Conservation (phyloP, 2,888 invertebrate genomes). For the Gasteruption jaculator region DNA sequence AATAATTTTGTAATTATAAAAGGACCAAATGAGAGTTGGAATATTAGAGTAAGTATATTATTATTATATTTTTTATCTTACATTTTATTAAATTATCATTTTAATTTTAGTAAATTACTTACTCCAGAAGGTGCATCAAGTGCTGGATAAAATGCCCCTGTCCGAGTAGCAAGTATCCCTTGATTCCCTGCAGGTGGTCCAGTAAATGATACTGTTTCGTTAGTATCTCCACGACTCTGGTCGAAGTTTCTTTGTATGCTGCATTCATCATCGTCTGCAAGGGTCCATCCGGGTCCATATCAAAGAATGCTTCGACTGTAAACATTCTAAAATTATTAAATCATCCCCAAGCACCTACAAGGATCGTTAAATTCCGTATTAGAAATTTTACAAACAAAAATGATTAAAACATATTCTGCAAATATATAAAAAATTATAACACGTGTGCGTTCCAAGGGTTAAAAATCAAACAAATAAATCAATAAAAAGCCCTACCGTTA, state of each 20-base stretch:
- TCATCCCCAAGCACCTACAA: background rate
- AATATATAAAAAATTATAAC: slow-evolving; percentile 3
- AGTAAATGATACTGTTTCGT: slow-evolving; percentile 83
- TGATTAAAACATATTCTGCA: slow-evolving; percentile 9
- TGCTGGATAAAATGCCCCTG: slow-evolving; percentile 96
- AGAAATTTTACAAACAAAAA: slow-evolving; percentile 8
- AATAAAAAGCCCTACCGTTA: slow-evolving; percentile 33
- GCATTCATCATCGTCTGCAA: slow-evolving; percentile 78
- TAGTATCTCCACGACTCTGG: slow-evolving; percentile 79
- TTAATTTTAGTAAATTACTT: slow-evolving; percentile 44
- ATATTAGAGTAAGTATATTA: too few species aligned
- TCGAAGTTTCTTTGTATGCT: slow-evolving; percentile 83
- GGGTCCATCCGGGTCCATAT: slow-evolving; percentile 68
- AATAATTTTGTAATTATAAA: too few species aligned
- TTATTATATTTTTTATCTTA: background rate
- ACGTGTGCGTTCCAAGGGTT: background rate
- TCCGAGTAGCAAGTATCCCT: slow-evolving; percentile 85
- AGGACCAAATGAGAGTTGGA: too few species aligned
- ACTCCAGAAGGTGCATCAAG: slow-evolving; percentile 88
- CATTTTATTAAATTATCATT: slow-evolving; percentile 10
- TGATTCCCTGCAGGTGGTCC: slow-evolving; percentile 86
- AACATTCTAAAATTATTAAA: slow-evolving; percentile 16
- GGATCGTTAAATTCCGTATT: background rate
- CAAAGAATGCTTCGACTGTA: slow-evolving; percentile 62
- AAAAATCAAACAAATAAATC: background rate